Evolutionary conservation across 2,888 invertebrate genomes (phyloP), one percentile per base, ranked within the genome.

Genomic region (Hirtodrosophila cameraria): DNA sequence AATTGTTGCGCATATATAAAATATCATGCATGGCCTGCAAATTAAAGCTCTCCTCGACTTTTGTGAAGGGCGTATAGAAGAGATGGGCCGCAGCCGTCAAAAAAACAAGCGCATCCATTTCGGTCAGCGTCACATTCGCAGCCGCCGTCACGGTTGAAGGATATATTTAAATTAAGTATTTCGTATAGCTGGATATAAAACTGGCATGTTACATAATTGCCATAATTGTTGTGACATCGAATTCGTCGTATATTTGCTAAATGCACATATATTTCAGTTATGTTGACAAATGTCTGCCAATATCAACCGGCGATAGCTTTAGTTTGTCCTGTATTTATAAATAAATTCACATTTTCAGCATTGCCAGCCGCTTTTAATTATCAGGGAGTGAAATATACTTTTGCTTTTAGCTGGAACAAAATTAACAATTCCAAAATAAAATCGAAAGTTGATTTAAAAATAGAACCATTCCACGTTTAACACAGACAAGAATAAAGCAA

Each of bases 11-110:
- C 90, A 97, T 95, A 91, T 97, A 98, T 41, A 99, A 92, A 87
- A 99, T 93, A 92, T 99, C 99, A 92, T 99, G 99, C 90, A 96
- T 96, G 15, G 99, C 99, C 92, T 99, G 99, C 58, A 99, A 92
- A 92, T 99, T 99, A 91, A 99, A 99, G 91, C 99, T 99, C 92
- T 99, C 99, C 92, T 99, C 99, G 45, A 99, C 99, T 94, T 99
- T 99, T 3, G 98, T 99, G 90, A 95, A 99, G 48, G 99, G 99
- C 88, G 98, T 97, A 82, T 96, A 93, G 67, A 97, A 90, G 58
- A 98, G 92, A 90, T 97, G 96, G 79, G 95, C 93, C 78, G 94
- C 93, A 61, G 96, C 95, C 80, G 96, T 93, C 75, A 96, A 91
- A 89, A 95, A 93, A 83, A 96, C 91, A 90, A 96, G 92, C 88